phyloP scores from a whole-genome alignment of 2,888 invertebrate species.

The Cecidostiba fungosa region DNA sequence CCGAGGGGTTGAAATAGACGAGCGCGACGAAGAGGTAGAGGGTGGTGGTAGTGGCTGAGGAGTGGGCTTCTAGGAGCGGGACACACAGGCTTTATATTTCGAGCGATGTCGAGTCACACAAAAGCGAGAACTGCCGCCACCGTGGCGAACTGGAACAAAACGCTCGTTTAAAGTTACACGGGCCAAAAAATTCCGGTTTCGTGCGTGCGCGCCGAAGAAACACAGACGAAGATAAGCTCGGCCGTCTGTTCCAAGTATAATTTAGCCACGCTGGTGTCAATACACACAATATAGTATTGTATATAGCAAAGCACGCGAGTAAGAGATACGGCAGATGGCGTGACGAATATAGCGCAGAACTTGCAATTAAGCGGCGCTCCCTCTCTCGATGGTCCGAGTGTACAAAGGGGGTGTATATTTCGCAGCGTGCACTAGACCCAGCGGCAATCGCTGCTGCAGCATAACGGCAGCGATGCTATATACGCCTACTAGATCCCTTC shows the following conservation, averaged over 20 bases:
- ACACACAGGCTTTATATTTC: not conserved
- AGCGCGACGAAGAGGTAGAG: not conserved
- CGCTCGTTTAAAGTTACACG: constrained; percentile 40
- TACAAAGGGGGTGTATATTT: not conserved
- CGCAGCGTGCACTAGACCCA: not conserved
- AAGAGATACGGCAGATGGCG: constrained; percentile 67
- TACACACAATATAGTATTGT: not conserved
- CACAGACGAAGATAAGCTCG: not conserved
- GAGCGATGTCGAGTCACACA: constrained; percentile 7
- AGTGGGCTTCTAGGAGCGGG: not conserved
- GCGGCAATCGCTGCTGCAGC: not conserved
- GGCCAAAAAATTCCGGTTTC: constrained; percentile 30
- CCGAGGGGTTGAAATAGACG: constrained; percentile 13
- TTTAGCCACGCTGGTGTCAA: constrained; percentile 17
- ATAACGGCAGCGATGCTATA: not conserved
- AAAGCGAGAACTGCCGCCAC: not conserved
- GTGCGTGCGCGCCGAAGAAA: not conserved
- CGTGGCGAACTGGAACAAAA: constrained; percentile 33
- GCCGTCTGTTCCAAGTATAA: not conserved
- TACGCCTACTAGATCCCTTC: not conserved
- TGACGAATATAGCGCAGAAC: constrained; percentile 71
- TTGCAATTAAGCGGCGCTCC: constrained; percentile 66
- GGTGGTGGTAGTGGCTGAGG: not conserved
- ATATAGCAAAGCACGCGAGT: not conserved
- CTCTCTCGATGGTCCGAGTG: not conserved